Conservation (phyloP, 2,888 invertebrate genomes). For the Drosophila monieri region DNA sequence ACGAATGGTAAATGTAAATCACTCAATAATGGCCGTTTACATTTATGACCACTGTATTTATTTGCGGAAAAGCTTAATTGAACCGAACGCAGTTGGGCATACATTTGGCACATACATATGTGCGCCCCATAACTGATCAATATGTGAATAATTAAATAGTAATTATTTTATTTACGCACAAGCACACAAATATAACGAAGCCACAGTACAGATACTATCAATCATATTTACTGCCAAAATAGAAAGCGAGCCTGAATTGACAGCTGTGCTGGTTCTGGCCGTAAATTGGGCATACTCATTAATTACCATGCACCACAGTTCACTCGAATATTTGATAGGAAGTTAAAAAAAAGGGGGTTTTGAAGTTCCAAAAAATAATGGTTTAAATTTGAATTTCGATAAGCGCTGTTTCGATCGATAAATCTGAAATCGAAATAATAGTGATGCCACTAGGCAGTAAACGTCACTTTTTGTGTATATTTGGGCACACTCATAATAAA, state of each 20-base stretch:
- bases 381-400: slow-evolving; percentile 3
- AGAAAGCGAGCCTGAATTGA: slow-evolving; percentile 14
- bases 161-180: slow-evolving; percentile 38
- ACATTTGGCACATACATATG: slow-evolving; percentile 30
- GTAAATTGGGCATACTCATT: slow-evolving; percentile 37
- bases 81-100: slow-evolving; percentile 17
- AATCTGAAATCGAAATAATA: not conserved
- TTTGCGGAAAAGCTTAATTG: slow-evolving; percentile 26
- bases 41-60: slow-evolving; percentile 12
- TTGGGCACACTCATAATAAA: slow-evolving; percentile 7
- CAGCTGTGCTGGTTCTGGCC: slow-evolving; percentile 20
- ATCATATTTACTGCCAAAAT: slow-evolving; percentile 45
- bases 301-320: slow-evolving; percentile 12
- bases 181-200: slow-evolving; percentile 14
- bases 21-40: slow-evolving; percentile 10
- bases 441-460: slow-evolving; percentile 10
- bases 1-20: slow-evolving; percentile 4
- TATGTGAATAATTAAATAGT: slow-evolving; percentile 47
- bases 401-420: slow-evolving; percentile 6
- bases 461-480: not conserved
- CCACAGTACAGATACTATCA: slow-evolving; percentile 40
- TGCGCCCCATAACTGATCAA: slow-evolving; percentile 26
- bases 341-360: not conserved
- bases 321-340: slow-evolving; percentile 1
- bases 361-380: not conserved